Evolutionary conservation across 1,140 invertebrate species (phyloP), one percentile per base, ranked within the genome.

Genomic region (Linepithema humile): DNA sequence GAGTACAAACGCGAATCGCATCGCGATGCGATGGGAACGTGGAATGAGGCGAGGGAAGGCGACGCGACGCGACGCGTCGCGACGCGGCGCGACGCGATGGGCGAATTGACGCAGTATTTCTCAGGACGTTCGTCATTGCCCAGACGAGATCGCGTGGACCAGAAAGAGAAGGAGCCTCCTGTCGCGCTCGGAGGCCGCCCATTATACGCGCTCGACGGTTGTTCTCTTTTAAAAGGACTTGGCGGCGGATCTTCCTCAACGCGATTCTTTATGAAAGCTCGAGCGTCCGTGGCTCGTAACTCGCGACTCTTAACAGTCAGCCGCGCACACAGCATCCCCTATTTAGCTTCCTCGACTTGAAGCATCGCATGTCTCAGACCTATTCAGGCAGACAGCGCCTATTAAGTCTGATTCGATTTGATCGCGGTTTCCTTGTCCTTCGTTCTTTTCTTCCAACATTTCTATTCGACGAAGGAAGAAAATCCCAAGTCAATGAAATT

Each of bases 221-320:
- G 85, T 90, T 88, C 83, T 88, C 85, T 86, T 85, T 91, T 90
- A 89, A 91, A 86, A 89, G 83, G 60, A 90, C 85, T 90, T 91
- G 88, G 90, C 90, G 85, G 84, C 83, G 86, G 73, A 74, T 88
- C 83, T 82, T 64, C 35, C 20, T 60, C 48, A 84, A 57, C 40
- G 84, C 83, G 59, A 89, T 89, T 86, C 75, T 87, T 89, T 77
- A 78, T 80, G 82, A 86, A 90, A 88, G 73, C 82, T 55, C 53
- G 64, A 85, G 59, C 62, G 55, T 40, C 67, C 78, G 72, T 85
- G 75, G 69, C 84, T 85, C 84, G 85, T 85, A 83, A 87, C 48
- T 86, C 72, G 69, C 78, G 53, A 45, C 62, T 65, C 78, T 48
- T 50, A 69, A 32, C 48, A 85, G 77, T 78, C 40, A 65, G 32